Conservation (phyloP, 2,797 vertebrate genomes). For the Sternarchorhynchus goeldii region DNA sequence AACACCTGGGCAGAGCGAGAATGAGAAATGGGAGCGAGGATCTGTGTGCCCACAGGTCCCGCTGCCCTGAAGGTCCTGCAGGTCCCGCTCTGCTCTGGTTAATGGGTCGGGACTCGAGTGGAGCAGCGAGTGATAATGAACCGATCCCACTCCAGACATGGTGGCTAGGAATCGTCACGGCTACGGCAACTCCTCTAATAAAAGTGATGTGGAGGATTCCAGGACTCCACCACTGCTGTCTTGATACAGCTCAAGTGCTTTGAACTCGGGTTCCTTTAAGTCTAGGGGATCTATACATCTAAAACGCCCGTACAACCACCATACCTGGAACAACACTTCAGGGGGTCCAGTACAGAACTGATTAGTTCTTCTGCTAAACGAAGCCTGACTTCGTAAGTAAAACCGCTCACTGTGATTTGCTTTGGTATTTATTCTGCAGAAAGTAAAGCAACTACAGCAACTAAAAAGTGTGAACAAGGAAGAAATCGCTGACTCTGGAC, state of each 20-base stretch:
- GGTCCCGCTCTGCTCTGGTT: conserved; percentile 56
- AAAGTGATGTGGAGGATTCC: conserved; percentile 22
- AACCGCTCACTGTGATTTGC: background rate
- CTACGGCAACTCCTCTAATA: conserved; percentile 61
- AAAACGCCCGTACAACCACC: too few relatives aligned
- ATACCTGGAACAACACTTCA: too few relatives aligned
- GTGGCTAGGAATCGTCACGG: conserved; percentile 34
- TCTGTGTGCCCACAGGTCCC: background rate
- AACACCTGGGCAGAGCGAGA: conserved; percentile 28
- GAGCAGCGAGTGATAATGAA: conserved; percentile 67
- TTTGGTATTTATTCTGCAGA: background rate
- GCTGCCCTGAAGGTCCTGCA: conserved; percentile 20
- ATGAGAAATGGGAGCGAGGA: conserved; percentile 28
- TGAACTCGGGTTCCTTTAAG: too few relatives aligned
- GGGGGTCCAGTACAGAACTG: too few relatives aligned
- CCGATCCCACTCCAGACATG: conserved; percentile 48
- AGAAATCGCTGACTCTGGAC: background rate
- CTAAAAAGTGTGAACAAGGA: background rate
- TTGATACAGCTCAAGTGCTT: too few relatives aligned
- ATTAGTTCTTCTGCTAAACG: too few relatives aligned
- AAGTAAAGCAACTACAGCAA: background rate
- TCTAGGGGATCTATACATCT: too few relatives aligned
- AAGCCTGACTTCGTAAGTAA: background rate
- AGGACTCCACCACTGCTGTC: background rate
- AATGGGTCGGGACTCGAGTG: conserved; percentile 62